These are phyloP conservation scores for Allenopithecus nigroviridis DNA, from an alignment of 2,797 vertebrate species.

Conservation along the genomic window DNA sequence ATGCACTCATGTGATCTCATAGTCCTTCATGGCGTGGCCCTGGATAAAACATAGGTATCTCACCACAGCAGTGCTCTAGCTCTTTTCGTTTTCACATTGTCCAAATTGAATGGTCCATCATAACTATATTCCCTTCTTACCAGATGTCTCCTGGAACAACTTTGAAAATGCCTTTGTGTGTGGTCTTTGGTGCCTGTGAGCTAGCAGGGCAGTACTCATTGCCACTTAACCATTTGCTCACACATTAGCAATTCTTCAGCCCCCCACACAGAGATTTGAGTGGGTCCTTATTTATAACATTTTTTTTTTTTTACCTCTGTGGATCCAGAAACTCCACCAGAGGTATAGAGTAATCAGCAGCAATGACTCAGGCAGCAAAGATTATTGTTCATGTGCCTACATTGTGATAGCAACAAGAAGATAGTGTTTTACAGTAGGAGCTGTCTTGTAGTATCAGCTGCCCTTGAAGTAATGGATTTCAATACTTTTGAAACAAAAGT, in stretches of 20 bases:
- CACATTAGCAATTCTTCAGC: not conserved
- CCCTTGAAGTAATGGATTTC: not conserved
- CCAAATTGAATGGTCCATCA: not conserved
- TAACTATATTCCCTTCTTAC: not conserved
- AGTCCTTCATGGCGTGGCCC: not conserved
- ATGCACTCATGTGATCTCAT: not conserved
- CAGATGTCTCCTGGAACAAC: not conserved
- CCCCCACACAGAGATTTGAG: not conserved
- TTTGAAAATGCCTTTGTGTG: not conserved
- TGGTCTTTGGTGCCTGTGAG: not conserved
- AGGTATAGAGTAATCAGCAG: not conserved
- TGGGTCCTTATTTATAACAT: not conserved
- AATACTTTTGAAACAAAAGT: not conserved
- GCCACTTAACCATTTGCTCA: not conserved
- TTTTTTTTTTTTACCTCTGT: not conserved
- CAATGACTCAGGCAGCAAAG: not conserved
- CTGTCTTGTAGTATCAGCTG: not conserved
- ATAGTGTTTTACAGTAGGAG: not conserved
- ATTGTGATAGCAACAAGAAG: not conserved
- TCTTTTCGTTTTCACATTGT: not conserved
- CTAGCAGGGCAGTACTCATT: not conserved
- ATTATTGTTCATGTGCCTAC: not conserved
- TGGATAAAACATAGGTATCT: not conserved
- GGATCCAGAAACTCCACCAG: not conserved
- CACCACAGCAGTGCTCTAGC: not conserved